phyloP scores from a whole-genome alignment of 2,888 invertebrate genomes.

The Caenorhabditis sp. region DNA sequence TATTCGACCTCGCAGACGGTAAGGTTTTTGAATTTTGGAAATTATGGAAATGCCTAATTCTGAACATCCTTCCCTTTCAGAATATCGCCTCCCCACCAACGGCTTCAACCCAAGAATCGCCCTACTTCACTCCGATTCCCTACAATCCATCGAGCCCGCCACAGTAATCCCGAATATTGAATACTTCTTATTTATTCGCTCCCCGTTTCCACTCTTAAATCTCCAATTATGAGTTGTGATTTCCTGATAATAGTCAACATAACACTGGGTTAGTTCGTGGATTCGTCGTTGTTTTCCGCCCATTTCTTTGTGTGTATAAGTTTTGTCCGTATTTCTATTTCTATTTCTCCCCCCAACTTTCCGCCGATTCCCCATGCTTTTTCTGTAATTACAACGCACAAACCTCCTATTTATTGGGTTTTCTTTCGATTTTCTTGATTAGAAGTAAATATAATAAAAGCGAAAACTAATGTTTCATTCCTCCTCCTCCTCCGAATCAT shows the following conservation, averaged over 20 bases:
- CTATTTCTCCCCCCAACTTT: neutral
- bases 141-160: conserved; percentile 37
- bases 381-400: neutral
- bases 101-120: conserved; percentile 37
- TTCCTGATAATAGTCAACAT: conserved; percentile 12
- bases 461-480: neutral
- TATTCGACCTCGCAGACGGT: conserved; percentile 46
- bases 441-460: conserved; percentile 2
- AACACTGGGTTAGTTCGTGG: conserved; percentile 15
- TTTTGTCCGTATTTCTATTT: neutral
- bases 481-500: conserved; percentile 13
- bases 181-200: conserved; percentile 14
- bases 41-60: too few relatives aligned
- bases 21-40: neutral
- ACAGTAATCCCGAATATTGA: conserved; percentile 10
- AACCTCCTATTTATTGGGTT: conserved; percentile 18
- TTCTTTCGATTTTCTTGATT: conserved; percentile 5
- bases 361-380: neutral
- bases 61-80: conserved; percentile 7
- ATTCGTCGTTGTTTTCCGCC: conserved; percentile 3
- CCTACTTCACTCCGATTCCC: conserved; percentile 61
- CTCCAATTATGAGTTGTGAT: conserved; percentile 23
- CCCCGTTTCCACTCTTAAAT: neutral
- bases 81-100: conserved; percentile 17
- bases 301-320: neutral